Evolutionary conservation across 2,113 vertebrate species (phyloP), one percentile per base, ranked within the genome.

Genomic region (Pterocles burchelli): DNA sequence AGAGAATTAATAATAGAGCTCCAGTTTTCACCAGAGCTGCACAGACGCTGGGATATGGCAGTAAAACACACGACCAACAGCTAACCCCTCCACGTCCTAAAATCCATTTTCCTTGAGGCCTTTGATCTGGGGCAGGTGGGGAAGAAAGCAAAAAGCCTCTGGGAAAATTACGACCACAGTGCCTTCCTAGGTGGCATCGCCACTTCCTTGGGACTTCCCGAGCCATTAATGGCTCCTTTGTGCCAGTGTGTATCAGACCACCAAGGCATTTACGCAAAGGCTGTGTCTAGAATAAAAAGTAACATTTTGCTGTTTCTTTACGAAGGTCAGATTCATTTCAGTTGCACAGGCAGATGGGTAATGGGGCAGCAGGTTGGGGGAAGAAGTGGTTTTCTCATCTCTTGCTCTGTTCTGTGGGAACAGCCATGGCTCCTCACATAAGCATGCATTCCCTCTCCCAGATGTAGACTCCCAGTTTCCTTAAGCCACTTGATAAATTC

Each of bases 101-200:
- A 94, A 95, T 55, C 78, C 67, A 78, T 94, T 95, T 94, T 81
- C 70, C 84, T 91, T 66, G 48, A 63, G 81, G 77, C 45, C 77
- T 96, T 96, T 96, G 94, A 96, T 97, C 85, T 96, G 85, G 46
- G 57, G 73, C 94, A 97, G 97, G 96, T 97, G 96, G 87, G 75
- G 85, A 96, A 85, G 82, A 88, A 95, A 95, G 93, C 54, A 85
- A 83, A 95, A 92, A 81, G 59, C 55, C 74, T 80, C 85, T 82
- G 79, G 79, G 75, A 90, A 79, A 96, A 86, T 91, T 90, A 82
- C 1, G 6, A 76, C 84, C 0, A 0, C 51, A 25, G 49, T 72
- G 76, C 79, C 85, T 92, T 94, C 95, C 81, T 81, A 91, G 85
- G 73, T 94, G 94, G 92, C 55, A 92, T 41, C 0, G 6, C 34